These are phyloP conservation scores for Aix galericulata DNA, from an alignment of 2,113 vertebrate genomes.

Conservation along the genomic window DNA sequence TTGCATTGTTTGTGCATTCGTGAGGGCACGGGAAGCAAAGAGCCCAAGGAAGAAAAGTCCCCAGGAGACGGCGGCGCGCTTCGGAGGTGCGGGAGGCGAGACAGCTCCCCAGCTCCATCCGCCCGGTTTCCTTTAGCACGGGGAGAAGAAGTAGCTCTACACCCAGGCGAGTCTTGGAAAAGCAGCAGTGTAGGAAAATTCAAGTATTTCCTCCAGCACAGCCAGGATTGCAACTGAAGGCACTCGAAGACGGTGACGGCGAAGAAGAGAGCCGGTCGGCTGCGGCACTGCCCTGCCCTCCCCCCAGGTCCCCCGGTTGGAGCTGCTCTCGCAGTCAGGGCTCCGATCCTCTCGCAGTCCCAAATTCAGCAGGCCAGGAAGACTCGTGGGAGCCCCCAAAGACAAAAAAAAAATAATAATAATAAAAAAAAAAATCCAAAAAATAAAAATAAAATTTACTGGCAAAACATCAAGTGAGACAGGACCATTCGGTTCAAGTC, in stretches of 20 bases:
- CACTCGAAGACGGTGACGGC: slow-evolving; percentile 77
- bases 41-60: slow-evolving; percentile 71
- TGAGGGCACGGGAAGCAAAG: slow-evolving; percentile 74
- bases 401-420: not conserved
- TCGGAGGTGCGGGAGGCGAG: slow-evolving; percentile 64
- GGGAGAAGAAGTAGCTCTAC: not conserved
- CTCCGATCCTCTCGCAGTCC: not conserved
- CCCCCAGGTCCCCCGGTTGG: not conserved
- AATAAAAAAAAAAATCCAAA: not conserved
- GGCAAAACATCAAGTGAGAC: not conserved
- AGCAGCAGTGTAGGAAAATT: slow-evolving; percentile 82
- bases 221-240: slow-evolving; percentile 80
- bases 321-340: slow-evolving; percentile 15
- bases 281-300: not conserved
- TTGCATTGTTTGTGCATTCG: slow-evolving; percentile 86
- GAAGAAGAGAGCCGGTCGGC: slow-evolving; percentile 47
- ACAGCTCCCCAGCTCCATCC: slow-evolving; percentile 62
- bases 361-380: slow-evolving; percentile 41
- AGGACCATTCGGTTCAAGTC: slow-evolving; percentile 15
- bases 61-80: not conserved
- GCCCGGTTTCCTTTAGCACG: slow-evolving; percentile 47
- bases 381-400: slow-evolving; percentile 7
- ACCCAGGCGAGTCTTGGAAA: slow-evolving; percentile 69
- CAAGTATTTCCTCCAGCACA: slow-evolving; percentile 82
- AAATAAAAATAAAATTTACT: not conserved